A percentile compares a stretch with the other conserved stretches of the same genome.
Conservation (phyloP, 1,140 invertebrate species). For the Drosophila azteca region DNA sequence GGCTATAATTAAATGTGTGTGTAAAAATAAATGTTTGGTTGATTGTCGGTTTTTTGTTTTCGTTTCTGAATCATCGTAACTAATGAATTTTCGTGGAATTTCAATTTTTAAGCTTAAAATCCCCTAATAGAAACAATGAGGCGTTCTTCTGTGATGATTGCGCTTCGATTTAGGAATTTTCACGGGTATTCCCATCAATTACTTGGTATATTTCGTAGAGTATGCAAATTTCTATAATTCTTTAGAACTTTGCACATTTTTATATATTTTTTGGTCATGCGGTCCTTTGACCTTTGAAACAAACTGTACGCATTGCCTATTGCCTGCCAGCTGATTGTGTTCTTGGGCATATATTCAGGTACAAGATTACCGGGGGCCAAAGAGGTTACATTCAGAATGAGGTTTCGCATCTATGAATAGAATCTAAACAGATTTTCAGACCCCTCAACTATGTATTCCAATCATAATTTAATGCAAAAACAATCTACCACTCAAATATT, state of each 20-base stretch:
- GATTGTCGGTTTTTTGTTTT: background rate
- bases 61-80: constrained; percentile 15
- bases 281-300: no score
- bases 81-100: constrained; percentile 6
- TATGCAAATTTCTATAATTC: no score
- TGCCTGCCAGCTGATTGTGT: background rate
- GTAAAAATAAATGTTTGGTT: constrained; percentile 21
- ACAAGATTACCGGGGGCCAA: background rate
- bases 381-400: background rate
- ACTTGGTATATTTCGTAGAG: no score
- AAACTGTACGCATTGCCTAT: no score
- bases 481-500: no score
- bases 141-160: no score
- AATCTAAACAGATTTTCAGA: constrained; percentile 15
- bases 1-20: constrained; percentile 43
- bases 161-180: background rate
- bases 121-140: background rate
- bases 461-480: constrained; percentile 40
- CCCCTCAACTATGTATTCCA: constrained; percentile 21
- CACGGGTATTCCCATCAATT: background rate
- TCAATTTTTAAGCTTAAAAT: background rate
- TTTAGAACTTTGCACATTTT: no score
- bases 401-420: background rate
- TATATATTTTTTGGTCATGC: no score
- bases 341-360: constrained; percentile 15